Evolutionary conservation across 2,113 vertebrate species (phyloP).

Genomic region (Cyprinodon variegatus): DNA sequence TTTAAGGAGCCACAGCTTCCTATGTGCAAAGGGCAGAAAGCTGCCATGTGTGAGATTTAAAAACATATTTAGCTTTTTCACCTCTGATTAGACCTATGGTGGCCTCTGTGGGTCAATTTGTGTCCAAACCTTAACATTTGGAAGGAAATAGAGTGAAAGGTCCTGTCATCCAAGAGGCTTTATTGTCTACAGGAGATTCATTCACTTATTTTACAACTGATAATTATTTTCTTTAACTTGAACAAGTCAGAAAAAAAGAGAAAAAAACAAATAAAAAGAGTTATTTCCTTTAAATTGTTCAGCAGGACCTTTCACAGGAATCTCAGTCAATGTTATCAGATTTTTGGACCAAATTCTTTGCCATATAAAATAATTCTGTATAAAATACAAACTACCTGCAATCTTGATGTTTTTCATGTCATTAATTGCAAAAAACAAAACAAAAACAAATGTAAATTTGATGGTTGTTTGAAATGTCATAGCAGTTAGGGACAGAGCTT

Average conservation of each 20-base stretch:
- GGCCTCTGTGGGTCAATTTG: neutral
- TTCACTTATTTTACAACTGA: too few species aligned
- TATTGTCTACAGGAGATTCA: too few species aligned
- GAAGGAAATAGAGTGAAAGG: neutral
- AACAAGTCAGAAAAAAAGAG: neutral
- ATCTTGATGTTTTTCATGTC: neutral
- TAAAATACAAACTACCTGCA: neutral
- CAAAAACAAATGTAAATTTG: neutral
- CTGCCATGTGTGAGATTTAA: slow-evolving; percentile 11
- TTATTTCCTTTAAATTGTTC: neutral
- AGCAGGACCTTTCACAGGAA: neutral
- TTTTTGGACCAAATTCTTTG: neutral
- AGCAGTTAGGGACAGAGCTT: neutral
- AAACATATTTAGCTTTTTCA: neutral
- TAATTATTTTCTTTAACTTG: too few species aligned
- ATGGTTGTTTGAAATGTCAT: neutral
- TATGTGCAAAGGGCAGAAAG: slow-evolving; percentile 2
- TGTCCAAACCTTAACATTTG: neutral
- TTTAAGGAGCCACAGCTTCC: neutral
- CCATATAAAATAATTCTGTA: too few species aligned
- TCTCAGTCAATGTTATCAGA: neutral
- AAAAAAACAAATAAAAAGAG: neutral
- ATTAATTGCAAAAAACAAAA: neutral
- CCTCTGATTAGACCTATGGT: neutral
- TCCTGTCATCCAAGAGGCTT: neutral